Evolutionary conservation across 2,888 invertebrate species (phyloP), one percentile per base, ranked within the genome.

Genomic region (Leucoma salicis): DNA sequence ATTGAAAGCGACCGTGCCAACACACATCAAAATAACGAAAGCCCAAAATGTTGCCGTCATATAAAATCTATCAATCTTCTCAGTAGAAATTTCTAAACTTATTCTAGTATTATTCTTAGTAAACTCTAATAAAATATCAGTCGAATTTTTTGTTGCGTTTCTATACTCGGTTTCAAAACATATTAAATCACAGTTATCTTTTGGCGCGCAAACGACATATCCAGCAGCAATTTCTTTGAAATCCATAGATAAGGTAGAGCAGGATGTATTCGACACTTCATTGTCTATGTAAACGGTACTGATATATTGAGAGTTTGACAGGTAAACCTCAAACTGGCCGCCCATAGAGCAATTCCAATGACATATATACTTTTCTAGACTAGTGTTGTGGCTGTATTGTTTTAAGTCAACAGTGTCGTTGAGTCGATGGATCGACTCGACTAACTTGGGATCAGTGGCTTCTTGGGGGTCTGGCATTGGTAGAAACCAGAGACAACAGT

Each of bases 1-100:
- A 73, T 96, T 96, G 68, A 94, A 96, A 2, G 94, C 94, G 43
- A 96, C 94, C 1, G 93, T 94, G 16, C 95, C 95, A 1, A 94
- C 52, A 31, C 94, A 93, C 90, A 95, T 92, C 14, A 95, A 74
- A 0, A 93, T 53, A 0, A 95, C 92, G 57, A 95, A 96, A 2
- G 90, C 84, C 95, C 95, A 95, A 74, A 96, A 96, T 0, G 91
- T 90, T 0, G 80, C 62, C 0, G 93, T 92, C 45, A 79, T 79
- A 59, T 94, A 95, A 12, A 95, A 74, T 49, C 58, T 77, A 15
- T 58, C 57, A n/a, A 24, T 53, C 31, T 42, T 53, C 14, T 32
- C 63, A 0, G 52, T 46, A 7, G 27, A 38, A 25, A 37, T 39
- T 5, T 49, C 42, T 10, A 32, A 31, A 7, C 29, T 13, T 21